Base-by-base conservation (phyloP, 2,113 vertebrate species). In the Oceanodroma tethys region DNA sequence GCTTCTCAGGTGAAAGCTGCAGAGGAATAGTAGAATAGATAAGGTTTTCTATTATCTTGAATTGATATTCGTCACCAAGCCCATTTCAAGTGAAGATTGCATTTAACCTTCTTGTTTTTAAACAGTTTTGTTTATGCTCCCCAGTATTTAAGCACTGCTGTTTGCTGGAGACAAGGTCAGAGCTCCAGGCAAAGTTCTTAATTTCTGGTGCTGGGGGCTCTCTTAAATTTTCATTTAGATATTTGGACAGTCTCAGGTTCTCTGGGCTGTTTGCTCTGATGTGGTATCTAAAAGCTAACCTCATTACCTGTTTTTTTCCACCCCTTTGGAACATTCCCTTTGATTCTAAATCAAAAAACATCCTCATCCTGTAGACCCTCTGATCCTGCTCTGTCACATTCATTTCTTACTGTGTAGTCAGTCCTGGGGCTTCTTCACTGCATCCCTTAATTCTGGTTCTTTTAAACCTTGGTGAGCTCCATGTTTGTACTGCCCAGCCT, bases 251-350 rank as follows among this genome's bases (percentile, higher is more conserved):
- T 60, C 59, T 95, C 59, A 93, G 56, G 59, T 38, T 95, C 95
- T 96, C 72, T 93, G 83, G 81, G 92, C 86, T 87, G 47, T 94
- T 87, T 93, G 50, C 40, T 97, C 74, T 82, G 83, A 94, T 81
- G 60, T 84, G 50, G 30, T 96, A 81, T 75, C 88, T 96, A 88
- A 85, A 93, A 95, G 85, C 85, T 78, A 81, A 56, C 16, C 55
- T 82, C 85, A 13, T 74, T 89, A 83, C 75, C 68, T 94, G 50
- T 40, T 70, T 70, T 91, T 80, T 70, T 11, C 50, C 65, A 95
- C 20, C 75, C 43, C 52, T 94, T 87, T 67, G 11, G 62, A 96
- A 56, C 60, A 65, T 82, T 84, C 32, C 56, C 8, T 91, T 94
- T 72, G 60, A 93, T 93, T 95, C 88, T 88, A 88, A 86, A 86